A percentile compares a stretch with the other conserved stretches of the same genome.
Conservation (phyloP, 2,797 vertebrate species). For the Xenopus petersii region DNA sequence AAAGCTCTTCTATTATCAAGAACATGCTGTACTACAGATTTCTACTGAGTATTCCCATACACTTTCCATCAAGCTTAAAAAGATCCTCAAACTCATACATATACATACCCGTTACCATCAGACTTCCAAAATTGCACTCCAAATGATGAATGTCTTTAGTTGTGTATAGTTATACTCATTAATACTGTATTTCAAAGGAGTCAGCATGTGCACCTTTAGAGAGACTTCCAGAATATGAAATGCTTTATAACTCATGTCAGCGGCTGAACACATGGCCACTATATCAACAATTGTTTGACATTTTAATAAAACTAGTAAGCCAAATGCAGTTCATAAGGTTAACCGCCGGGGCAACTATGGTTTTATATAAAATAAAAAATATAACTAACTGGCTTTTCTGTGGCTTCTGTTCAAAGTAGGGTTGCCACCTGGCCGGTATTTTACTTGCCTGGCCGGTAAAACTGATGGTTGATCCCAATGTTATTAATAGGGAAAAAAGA, state of each 20-base stretch:
- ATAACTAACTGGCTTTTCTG: no score
- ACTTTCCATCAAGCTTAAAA: background rate
- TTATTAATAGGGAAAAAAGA: no score
- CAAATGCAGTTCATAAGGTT: no score
- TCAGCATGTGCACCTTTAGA: constrained; percentile 4
- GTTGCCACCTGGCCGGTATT: no score
- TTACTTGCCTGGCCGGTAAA: no score
- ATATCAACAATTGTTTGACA: background rate
- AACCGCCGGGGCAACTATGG: no score
- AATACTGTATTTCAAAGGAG: background rate
- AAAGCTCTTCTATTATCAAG: background rate
- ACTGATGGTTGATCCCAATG: no score
- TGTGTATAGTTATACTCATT: constrained; percentile 1
- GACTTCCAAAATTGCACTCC: background rate
- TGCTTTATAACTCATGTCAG: background rate
- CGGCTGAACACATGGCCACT: constrained; percentile 9
- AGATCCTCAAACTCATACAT: no score
- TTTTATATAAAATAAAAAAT: no score
- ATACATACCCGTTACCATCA: background rate
- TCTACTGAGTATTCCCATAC: background rate
- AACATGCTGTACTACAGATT: background rate
- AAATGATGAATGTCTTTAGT: background rate
- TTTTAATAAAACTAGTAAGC: no score
- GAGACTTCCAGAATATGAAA: constrained; percentile 19
- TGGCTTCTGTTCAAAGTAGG: no score